phyloP scores from a whole-genome alignment of 35 echinoderm and acorn worm species.

The Apostichopus californicus region DNA sequence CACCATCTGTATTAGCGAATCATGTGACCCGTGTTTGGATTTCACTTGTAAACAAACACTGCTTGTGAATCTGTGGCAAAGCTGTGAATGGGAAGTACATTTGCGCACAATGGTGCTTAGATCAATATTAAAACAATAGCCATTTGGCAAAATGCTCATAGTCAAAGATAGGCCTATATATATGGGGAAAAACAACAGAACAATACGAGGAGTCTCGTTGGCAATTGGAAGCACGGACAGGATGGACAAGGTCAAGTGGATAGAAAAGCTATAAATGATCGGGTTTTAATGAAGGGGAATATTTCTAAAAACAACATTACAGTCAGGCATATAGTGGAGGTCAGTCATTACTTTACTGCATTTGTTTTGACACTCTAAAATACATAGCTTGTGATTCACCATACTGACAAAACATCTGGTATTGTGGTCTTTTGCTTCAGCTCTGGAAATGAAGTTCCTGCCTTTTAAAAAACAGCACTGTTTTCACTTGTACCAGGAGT shows the following conservation, averaged over 20 bases:
- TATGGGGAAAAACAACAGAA: neutral
- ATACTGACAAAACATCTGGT: too few species aligned
- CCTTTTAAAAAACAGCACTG: too few species aligned
- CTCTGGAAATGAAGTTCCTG: too few species aligned
- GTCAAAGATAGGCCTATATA: neutral
- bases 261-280: neutral
- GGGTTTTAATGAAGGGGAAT: too few species aligned
- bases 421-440: too few species aligned
- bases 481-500: too few species aligned
- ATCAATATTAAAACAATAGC: neutral
- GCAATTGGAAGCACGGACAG: neutral
- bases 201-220: neutral
- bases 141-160: neutral
- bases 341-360: too few species aligned
- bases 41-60: constrained; percentile 31
- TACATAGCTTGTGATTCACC: too few species aligned
- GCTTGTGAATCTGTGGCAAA: neutral
- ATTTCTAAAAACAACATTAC: too few species aligned
- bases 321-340: too few species aligned
- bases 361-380: too few species aligned
- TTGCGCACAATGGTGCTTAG: neutral
- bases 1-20: constrained; percentile 18
- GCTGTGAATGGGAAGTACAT: neutral
- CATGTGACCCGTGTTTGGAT: neutral
- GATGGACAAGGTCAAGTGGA: neutral